phyloP scores from a whole-genome alignment of 2,888 invertebrate genomes.

The Isoperla grammatica region DNA sequence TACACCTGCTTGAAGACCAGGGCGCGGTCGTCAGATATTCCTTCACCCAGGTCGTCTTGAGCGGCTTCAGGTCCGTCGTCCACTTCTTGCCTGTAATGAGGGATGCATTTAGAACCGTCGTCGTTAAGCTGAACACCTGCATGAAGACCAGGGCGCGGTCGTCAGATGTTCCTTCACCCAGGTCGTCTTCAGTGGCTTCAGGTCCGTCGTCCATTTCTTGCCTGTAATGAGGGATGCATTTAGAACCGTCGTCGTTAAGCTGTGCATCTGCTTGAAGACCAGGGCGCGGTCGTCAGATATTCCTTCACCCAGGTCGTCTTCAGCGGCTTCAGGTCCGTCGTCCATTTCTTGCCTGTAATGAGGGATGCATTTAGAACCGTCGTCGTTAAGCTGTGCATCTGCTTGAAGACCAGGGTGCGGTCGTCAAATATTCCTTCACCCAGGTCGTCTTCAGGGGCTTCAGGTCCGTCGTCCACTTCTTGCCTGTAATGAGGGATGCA shows the following conservation, averaged over 20 bases:
- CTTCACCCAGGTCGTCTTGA: too few species aligned
- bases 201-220: too few species aligned
- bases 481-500: too few species aligned
- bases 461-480: conserved; percentile 76
- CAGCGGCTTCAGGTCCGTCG: conserved; percentile 69
- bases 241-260: conserved; percentile 58
- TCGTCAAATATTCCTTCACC: conserved; percentile 78
- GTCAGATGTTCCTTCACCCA: too few species aligned
- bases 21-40: too few species aligned
- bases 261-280: conserved; percentile 78
- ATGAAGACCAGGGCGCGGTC: too few species aligned
- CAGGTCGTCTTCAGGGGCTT: conserved; percentile 69
- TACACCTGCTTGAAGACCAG: too few species aligned
- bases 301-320: conserved; percentile 74
- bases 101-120: too few species aligned
- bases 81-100: too few species aligned
- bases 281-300: conserved; percentile 83
- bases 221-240: conserved; percentile 82
- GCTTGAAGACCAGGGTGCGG: conserved; percentile 86
- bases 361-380: conserved; percentile 70
- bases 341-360: conserved; percentile 80
- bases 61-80: too few species aligned
- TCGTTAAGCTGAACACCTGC: too few species aligned
- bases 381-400: conserved; percentile 60
- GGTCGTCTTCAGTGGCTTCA: too few species aligned